phyloP scores from a whole-genome alignment of 2,888 invertebrate genomes.

The Platyscelio sp. region DNA sequence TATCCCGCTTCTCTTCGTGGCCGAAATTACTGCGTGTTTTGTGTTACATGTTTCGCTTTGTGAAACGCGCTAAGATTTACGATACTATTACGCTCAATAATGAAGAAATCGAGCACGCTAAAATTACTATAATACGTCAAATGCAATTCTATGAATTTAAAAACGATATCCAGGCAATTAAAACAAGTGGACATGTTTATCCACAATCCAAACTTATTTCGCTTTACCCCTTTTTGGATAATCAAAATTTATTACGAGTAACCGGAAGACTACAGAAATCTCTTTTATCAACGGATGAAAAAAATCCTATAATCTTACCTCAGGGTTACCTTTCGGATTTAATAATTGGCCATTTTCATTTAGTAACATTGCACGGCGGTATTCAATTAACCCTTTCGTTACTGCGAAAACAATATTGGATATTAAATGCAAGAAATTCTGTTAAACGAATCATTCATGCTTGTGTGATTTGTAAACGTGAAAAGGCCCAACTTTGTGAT shows the following conservation, averaged over 20 bases:
- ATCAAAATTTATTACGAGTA: neutral
- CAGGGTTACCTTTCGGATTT: neutral
- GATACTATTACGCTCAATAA: too few relatives aligned
- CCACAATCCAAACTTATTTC: too few relatives aligned
- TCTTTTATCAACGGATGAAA: neutral
- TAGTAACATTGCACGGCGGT: constrained; percentile 6
- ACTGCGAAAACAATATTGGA: constrained; percentile 21
- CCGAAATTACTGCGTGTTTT: too few relatives aligned
- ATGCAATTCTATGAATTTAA: too few relatives aligned
- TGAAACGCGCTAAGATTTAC: too few relatives aligned
- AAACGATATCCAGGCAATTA: too few relatives aligned
- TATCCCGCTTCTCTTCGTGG: too few relatives aligned
- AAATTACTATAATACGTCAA: too few relatives aligned
- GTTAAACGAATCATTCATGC: neutral
- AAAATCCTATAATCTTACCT: constrained; percentile 22
- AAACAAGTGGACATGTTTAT: too few relatives aligned
- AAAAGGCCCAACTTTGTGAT: neutral
- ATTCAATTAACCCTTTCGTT: neutral
- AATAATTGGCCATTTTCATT: neutral
- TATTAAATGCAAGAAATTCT: constrained; percentile 14
- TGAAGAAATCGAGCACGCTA: too few relatives aligned
- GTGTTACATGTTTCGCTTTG: too few relatives aligned
- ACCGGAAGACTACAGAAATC: neutral
- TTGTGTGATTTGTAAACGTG: neutral
- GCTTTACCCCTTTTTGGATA: neutral